Evolutionary conservation across 2,797 vertebrate genomes (phyloP), one percentile per base, ranked within the genome.

Genomic region (Dermochelys coriacea): DNA sequence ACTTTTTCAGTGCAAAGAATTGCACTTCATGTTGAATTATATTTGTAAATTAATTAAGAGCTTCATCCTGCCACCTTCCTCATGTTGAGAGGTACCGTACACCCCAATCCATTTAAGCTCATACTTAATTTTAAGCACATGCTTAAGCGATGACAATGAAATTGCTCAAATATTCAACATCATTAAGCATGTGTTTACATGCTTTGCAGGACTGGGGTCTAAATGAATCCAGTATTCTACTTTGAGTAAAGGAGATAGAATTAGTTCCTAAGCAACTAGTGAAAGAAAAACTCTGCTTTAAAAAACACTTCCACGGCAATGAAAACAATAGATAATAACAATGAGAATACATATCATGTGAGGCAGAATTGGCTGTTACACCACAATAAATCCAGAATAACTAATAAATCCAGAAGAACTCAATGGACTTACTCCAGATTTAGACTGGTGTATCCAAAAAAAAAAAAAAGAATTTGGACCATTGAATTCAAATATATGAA

Each of bases 31-130:
- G 97, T 96, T 92, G 88, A 95, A 96, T 96, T 94, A 88, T 64
- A 97, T 89, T 91, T 94, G 90, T 91, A 95, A 96, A 91, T 93
- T 97, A 95, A 97, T 97, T 97, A 96, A 93, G 96, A 84, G 50
- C 80, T 91, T 96, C 93, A 96, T 94, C 96, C 90, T 96, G 89
- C 91, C 90, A 61, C 81, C 91, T 91, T 91, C 64, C 90, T 80
- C 93, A 88, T 91, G 59, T 54, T 89, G 92, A 80, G 95, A 93
- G 77, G 75, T 45, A 80, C 87, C 83, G 84, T 75, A 91, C 75
- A 6, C 7, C 45, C 45, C 47, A 16, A 31, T 49, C 74, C 45
- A 49, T 49, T 5, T 77, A 77, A 31, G 41, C 78, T 85, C 12
- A 29, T 61, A 80, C 82, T 93, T 84, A 82, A 84, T 37, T 92